Percentiles rank a stretch among this genome's conserved stretches.
Conservation (phyloP, 1,140 invertebrate species). For the Caligus rogercresseyi region DNA sequence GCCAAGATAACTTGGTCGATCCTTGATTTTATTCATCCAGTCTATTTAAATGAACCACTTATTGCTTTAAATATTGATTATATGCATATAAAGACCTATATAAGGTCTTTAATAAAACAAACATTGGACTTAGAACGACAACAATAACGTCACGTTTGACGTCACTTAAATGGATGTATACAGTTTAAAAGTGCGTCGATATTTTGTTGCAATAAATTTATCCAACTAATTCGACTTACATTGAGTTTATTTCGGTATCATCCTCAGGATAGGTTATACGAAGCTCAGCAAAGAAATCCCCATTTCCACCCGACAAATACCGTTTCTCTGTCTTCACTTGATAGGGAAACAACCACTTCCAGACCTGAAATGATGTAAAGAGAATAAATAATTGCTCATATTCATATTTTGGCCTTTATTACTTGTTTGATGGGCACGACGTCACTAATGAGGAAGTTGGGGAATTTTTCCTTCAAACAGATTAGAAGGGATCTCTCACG, state of each 20-base stretch:
- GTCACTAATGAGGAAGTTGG: conserved; percentile 5
- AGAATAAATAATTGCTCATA: background rate
- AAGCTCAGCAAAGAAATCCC: conserved; percentile 22
- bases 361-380: conserved; percentile 22
- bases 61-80: too few relatives aligned
- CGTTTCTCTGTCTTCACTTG: conserved; percentile 23
- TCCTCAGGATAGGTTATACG: conserved; percentile 19
- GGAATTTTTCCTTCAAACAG: background rate
- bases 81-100: too few relatives aligned
- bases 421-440: conserved; percentile 29
- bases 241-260: conserved; percentile 17
- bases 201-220: too few relatives aligned
- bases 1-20: too few relatives aligned
- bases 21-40: too few relatives aligned
- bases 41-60: too few relatives aligned
- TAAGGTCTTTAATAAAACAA: too few relatives aligned
- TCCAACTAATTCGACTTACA: conserved; percentile 20
- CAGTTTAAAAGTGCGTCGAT: too few relatives aligned
- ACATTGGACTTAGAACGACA: too few relatives aligned
- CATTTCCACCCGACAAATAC: conserved; percentile 15
- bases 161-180: too few relatives aligned
- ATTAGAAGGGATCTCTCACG: background rate
- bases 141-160: too few relatives aligned
- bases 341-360: conserved; percentile 30
- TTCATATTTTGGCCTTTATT: too few relatives aligned